These are phyloP conservation scores for Dryocosmus kuriphilus DNA, from an alignment of 2,888 invertebrate species.

Conservation along the genomic window DNA sequence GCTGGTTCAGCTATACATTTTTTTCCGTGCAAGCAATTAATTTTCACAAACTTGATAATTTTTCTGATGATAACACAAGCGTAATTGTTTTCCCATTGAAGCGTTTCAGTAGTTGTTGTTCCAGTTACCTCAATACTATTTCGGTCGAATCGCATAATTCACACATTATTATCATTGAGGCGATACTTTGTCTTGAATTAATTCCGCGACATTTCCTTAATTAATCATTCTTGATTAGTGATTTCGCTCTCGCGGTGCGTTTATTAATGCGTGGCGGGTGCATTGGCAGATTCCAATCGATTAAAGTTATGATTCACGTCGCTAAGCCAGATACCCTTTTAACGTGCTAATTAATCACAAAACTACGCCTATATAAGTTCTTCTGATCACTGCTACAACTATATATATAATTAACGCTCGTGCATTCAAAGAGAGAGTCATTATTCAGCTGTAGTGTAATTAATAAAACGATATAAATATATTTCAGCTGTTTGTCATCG, in stretches of 20 bases:
- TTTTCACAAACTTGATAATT: not conserved
- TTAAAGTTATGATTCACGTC: conserved; percentile 55
- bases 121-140: conserved; percentile 29
- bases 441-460: conserved; percentile 16
- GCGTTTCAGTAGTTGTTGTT: not conserved
- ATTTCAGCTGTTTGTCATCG: conserved; percentile 24
- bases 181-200: conserved; percentile 24
- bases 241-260: conserved; percentile 33
- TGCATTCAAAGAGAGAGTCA: not conserved
- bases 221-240: conserved; percentile 39
- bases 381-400: conserved; percentile 49
- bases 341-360: conserved; percentile 54
- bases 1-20: too few species aligned
- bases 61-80: not conserved
- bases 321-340: conserved; percentile 52
- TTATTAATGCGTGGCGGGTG: conserved; percentile 24
- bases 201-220: conserved; percentile 41
- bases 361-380: conserved; percentile 50
- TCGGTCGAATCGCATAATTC: conserved; percentile 2
- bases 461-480: conserved; percentile 27
- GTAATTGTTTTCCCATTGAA: conserved; percentile 1
- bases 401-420: conserved; percentile 53
- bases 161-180: conserved; percentile 21
- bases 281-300: conserved; percentile 50
- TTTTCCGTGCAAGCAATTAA: not conserved